Conservation (phyloP, 2,113 vertebrate species). For the Gymnorhina tibicen region DNA sequence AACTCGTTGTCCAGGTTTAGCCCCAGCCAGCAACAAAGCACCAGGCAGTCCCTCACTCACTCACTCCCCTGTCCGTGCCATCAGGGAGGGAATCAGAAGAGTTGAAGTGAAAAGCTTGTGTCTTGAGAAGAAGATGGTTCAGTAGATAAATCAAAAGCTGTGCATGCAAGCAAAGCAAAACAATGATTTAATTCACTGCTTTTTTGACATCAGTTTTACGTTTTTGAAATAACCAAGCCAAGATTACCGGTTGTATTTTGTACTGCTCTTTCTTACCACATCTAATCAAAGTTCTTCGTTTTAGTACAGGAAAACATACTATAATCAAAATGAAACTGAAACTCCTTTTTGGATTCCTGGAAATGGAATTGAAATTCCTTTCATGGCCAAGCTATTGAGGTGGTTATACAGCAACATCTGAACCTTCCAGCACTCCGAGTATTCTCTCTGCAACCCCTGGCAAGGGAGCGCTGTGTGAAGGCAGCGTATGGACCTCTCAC, state of each 20-base stretch:
- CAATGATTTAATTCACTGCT: rapidly evolving
- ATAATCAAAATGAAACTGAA: background rate
- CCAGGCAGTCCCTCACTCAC: background rate
- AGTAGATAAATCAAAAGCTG: background rate
- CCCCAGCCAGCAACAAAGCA: background rate
- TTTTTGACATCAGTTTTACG: background rate
- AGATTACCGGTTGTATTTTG: background rate
- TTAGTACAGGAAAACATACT: background rate
- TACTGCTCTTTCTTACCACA: too few relatives aligned
- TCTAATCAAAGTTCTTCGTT: rapidly evolving
- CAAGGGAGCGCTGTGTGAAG: background rate
- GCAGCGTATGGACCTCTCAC: background rate
- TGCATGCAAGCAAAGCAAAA: background rate
- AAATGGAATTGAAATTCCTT: background rate
- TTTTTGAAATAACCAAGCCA: background rate
- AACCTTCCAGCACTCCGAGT: background rate
- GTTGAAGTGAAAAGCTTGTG: background rate
- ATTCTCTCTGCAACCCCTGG: background rate
- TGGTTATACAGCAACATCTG: background rate
- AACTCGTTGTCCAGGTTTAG: too few relatives aligned
- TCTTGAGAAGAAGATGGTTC: background rate
- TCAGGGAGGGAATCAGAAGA: background rate
- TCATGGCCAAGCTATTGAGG: rapidly evolving
- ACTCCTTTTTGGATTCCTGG: background rate
- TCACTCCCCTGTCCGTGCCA: background rate